Base-by-base conservation (phyloP, 2,113 vertebrate genomes). In the Otocyon megalotis region DNA sequence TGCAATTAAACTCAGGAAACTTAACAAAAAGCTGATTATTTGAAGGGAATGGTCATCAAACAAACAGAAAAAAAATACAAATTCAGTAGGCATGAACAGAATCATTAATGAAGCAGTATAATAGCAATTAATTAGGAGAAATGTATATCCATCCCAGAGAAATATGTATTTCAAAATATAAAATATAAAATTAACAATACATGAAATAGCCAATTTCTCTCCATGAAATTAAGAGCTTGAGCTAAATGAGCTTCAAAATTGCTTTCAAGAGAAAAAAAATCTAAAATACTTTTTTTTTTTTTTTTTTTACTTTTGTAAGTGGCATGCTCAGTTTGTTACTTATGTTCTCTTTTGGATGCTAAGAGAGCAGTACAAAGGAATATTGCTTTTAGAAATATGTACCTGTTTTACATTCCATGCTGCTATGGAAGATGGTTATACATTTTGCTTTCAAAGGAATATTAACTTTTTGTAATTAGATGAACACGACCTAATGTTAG, bases 11-110 rank as follows among this genome's bases (percentile, higher is more conserved):
- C 80, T 90, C 90, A 77, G 84, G 65, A 92, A 94, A 96, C 54
- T 88, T 97, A 95, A 97, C 97, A 98, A 98, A 97, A 97, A 84
- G 48, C 96, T 90, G 60, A 90, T 97, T 97, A 97, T 98, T 96
- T 96, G 94, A 92, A 95, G 76, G 24, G 35, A 95, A 97, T 90
- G 53, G 65, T 96, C 71, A 85, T 97, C 24, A 72, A 91, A 92
- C 69, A 92, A 96, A 95, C 82, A 37, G 69, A 43, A 96, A 81
- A 74, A 96, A 85, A 88, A 79, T 65, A 96, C 74, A 95, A 90
- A 94, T 96, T 53, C 63, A 84, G 35, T 80, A 88, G 93, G 37
- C 89, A 88, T 48, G 83, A 76, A 83, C n/a, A 85, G 92, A 97
- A 95, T 95, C 89, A 96, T 94, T 53, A 87, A 92, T 56, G 35